phyloP scores from a whole-genome alignment of 2,113 vertebrate species.

The Anser cygnoides region DNA sequence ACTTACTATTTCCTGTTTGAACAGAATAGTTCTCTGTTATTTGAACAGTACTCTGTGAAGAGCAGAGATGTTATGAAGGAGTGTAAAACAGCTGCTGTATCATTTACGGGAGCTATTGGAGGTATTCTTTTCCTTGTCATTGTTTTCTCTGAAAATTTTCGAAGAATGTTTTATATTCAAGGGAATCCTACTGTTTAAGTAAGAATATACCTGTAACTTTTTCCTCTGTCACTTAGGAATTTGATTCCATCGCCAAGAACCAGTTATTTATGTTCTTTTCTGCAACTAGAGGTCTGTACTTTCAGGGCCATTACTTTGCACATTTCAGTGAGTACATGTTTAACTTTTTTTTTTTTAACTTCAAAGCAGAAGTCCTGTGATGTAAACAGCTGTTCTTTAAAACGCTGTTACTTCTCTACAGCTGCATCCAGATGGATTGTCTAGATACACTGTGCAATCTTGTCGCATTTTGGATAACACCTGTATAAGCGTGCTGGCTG shows the following conservation, averaged over 20 bases:
- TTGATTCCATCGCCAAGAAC: not conserved
- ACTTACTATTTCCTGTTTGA: not conserved
- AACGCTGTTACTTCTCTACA: not conserved
- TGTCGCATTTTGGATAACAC: not conserved
- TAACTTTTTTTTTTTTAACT: not conserved
- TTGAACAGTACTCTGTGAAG: not conserved
- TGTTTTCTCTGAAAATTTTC: not conserved
- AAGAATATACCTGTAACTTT: not conserved
- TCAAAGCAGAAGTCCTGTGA: not conserved
- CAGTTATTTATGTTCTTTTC: not conserved
- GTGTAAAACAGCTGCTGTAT: not conserved
- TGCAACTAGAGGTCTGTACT: not conserved
- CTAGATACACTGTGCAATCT: accelerated
- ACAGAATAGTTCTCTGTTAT: not conserved
- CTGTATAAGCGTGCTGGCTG: not conserved
- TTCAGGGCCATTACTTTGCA: not conserved
- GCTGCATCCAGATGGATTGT: not conserved
- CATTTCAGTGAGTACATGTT: not conserved
- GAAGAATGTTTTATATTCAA: not conserved
- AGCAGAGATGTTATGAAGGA: not conserved
- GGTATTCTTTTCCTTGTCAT: not conserved
- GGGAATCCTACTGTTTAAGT: not conserved
- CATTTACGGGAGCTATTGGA: not conserved
- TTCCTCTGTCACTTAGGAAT: not conserved
- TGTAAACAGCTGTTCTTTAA: not conserved